A percentile compares a stretch with the other conserved stretches of the same genome.
phyloP scores from a whole-genome alignment of 2,888 invertebrate species.

The Neria commutata region DNA sequence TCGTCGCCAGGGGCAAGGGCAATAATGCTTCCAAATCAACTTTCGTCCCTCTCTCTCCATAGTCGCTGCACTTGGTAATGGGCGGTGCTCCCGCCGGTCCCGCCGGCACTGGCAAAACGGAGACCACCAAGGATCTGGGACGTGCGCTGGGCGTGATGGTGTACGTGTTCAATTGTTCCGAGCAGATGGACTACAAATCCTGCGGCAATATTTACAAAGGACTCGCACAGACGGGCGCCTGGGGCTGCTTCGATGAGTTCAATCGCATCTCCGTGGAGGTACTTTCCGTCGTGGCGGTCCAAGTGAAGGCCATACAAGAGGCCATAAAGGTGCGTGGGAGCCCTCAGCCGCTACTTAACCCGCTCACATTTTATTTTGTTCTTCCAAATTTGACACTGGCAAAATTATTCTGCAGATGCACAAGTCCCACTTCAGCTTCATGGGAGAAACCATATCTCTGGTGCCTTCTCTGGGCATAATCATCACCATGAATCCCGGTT shows the following conservation, averaged over 20 bases:
- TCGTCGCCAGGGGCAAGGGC: background rate
- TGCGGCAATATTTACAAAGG: slow-evolving; percentile 96
- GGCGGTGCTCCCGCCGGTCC: slow-evolving; percentile 96
- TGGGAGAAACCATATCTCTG: slow-evolving; percentile 81
- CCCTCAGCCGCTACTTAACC: background rate
- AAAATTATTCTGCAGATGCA: no score
- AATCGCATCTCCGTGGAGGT: slow-evolving; percentile 97
- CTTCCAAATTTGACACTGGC: no score
- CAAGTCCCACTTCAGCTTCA: slow-evolving; percentile 82
- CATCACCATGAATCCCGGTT: slow-evolving; percentile 97
- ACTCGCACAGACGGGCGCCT: slow-evolving; percentile 91
- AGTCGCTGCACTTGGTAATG: slow-evolving; percentile 90
- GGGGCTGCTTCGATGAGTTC: slow-evolving; percentile 99
- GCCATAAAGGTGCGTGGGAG: slow-evolving; percentile 73
- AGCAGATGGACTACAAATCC: slow-evolving; percentile 98
- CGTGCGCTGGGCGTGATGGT: slow-evolving; percentile 97
- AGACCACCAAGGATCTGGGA: slow-evolving; percentile 96
- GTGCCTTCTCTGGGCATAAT: slow-evolving; percentile 87
- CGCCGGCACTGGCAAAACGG: slow-evolving; percentile 95
- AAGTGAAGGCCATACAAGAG: slow-evolving; percentile 86
- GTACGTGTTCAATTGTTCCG: slow-evolving; percentile 96
- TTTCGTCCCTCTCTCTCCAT: slow-evolving; percentile 7
- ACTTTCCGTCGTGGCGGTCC: slow-evolving; percentile 93
- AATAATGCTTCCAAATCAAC: background rate
- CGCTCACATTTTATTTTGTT: background rate